Percentiles rank a stretch among this genome's conserved stretches.
Conservation (phyloP, 2,113 vertebrate genomes). For the Salvelinus alpinus region DNA sequence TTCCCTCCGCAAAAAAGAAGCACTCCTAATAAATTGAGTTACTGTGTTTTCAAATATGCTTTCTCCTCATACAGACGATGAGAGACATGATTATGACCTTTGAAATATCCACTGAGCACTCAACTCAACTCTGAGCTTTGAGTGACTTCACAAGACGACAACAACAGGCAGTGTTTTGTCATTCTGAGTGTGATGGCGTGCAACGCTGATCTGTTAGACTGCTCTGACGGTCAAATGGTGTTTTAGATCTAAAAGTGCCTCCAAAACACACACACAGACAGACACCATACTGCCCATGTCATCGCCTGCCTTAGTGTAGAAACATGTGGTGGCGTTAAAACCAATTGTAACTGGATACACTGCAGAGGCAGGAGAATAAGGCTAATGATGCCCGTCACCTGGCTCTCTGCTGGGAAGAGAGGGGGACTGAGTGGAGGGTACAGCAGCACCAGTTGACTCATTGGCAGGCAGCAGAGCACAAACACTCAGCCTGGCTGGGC, state of each 20-base stretch:
- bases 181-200: not conserved
- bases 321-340: not conserved
- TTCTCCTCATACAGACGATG: not conserved
- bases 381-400: conserved; percentile 4
- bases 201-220: too few relatives aligned
- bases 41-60: conserved; percentile 26
- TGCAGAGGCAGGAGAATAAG: conserved; percentile 19
- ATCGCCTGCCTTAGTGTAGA: not conserved
- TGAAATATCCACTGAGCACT: not conserved
- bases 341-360: conserved; percentile 22
- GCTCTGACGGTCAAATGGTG: too few relatives aligned
- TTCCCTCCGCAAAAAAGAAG: conserved; percentile 6
- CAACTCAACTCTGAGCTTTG: not conserved
- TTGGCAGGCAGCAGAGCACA: not conserved
- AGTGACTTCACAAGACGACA: not conserved
- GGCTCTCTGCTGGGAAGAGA: not conserved
- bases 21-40: conserved; percentile 2
- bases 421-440: not conserved
- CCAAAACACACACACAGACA: not conserved
- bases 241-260: too few relatives aligned
- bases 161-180: not conserved
- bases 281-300: conserved; percentile 20
- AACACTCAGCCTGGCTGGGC: conserved; percentile 21
- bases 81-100: conserved; percentile 13
- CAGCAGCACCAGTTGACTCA: conserved; percentile 16